Base-by-base conservation (phyloP, 2,113 vertebrate genomes). In the Bubalus kerabau region DNA sequence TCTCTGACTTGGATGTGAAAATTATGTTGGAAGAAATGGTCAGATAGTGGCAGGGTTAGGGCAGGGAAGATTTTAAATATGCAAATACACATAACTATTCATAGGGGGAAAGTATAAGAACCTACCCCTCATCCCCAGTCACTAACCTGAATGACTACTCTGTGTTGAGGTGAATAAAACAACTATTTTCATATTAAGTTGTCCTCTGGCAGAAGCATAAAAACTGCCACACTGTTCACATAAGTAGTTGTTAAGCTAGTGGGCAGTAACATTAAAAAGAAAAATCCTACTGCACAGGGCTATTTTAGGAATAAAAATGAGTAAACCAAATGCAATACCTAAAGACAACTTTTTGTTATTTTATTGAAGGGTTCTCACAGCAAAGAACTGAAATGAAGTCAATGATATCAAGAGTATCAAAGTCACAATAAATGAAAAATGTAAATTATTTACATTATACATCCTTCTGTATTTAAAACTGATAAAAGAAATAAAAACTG, bases 331-430 rank as follows among this genome's bases (percentile, higher is more conserved):
- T 97, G 15, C 87, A 95, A 43, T 97, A 76, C 96, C 97, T 96
- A 98, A 95, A 97, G 57, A 94, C 19, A 76, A 94, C 5, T 81
- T 94, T 91, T 94, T 90, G 57, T 95, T 85, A 95, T 94, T 98
- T 98, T 98, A 98, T 97, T 96, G 76, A 98, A 96, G 62, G 48
- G 48, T 95, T 98, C 94, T 95, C 91, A 97, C 43, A 97, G 67
- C 92, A 97, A 96, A 92, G 17, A 92, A 96, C 84, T 94, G 93
- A 98, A 97, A 95, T 81, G 62, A 93, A 87, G 30, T 96, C 59
- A 94, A 84, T 90, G 92, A 96, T 94, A 97, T 76, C 62, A 87
- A 90, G 23, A 93, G 11, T 62, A 60, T 86, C n/a, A 94, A 94
- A 96, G 56, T 92, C 87, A 98, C 74, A 98, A 96, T 93, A 96